phyloP scores from a whole-genome alignment of 1,140 invertebrate species.

The Ylistrum balloti region DNA sequence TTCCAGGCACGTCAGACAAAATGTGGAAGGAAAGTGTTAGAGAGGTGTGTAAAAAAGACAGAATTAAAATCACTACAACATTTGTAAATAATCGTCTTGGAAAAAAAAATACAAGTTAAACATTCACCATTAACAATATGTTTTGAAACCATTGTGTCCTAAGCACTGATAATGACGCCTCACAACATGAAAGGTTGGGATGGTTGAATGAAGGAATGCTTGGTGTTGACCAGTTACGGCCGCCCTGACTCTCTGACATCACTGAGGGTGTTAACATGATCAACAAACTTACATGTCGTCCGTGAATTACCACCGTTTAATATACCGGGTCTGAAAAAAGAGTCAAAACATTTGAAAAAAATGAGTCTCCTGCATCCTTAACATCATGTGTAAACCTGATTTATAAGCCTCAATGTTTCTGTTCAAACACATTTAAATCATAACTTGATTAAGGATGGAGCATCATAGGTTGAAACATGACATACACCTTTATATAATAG shows the following conservation, averaged over 20 bases:
- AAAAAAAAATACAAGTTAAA: neutral
- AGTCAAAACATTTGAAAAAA: neutral
- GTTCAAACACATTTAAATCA: too few species aligned
- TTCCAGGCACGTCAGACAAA: neutral
- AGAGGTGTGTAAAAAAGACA: neutral
- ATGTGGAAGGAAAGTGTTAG: neutral
- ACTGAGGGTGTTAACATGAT: neutral
- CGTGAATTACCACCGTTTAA: neutral
- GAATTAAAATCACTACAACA: neutral
- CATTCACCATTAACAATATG: neutral
- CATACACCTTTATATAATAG: neutral
- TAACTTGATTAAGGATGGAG: too few species aligned
- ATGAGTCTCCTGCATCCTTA: neutral
- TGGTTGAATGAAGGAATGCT: neutral
- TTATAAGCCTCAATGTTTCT: too few species aligned
- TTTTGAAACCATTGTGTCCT: neutral
- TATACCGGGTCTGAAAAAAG: conserved; percentile 17
- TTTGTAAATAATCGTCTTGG: too few species aligned
- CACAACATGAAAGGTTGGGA: neutral
- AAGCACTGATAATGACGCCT: neutral
- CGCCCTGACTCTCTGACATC: neutral
- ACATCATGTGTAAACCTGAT: too few species aligned
- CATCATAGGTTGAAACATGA: neutral
- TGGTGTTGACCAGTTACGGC: neutral
- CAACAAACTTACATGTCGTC: neutral